Evolutionary conservation across 2,888 invertebrate genomes (phyloP).

Genomic region (Agonum fuliginosum): DNA sequence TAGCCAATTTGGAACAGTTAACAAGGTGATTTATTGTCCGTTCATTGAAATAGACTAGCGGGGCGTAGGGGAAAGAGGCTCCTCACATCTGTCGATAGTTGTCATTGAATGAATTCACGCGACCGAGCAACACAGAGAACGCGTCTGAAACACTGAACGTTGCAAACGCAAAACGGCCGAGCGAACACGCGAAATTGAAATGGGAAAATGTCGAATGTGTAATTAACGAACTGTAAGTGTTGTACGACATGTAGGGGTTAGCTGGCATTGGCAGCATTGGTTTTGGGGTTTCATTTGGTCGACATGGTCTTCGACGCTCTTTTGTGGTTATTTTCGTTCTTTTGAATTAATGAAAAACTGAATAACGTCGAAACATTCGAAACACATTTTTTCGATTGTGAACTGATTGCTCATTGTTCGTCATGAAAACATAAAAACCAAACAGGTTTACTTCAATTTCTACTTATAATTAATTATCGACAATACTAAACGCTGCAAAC

Average conservation of each 20-base stretch:
- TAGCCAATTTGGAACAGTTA: conserved; percentile 28
- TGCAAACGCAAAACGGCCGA: neutral
- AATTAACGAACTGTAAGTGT: conserved; percentile 28
- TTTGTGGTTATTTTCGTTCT: conserved; percentile 5
- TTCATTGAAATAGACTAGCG: conserved; percentile 32
- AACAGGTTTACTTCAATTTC: neutral
- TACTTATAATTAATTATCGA: neutral
- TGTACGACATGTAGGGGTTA: neutral
- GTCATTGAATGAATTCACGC: conserved; percentile 16
- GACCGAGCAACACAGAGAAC: too few relatives aligned
- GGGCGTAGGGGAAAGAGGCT: neutral
- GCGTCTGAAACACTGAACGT: too few relatives aligned
- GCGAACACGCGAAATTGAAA: neutral
- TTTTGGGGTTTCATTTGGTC: neutral
- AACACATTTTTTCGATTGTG: neutral
- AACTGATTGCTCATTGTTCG: neutral
- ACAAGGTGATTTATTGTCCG: neutral
- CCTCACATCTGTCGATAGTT: conserved; percentile 19
- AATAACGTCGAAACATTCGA: neutral
- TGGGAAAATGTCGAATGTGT: conserved; percentile 30
- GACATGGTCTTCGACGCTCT: neutral
- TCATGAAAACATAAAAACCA: neutral
- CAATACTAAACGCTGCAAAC: too few relatives aligned
- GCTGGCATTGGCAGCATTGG: neutral
- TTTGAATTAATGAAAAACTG: neutral